phyloP scores from a whole-genome alignment of 2,888 invertebrate genomes.

The Eupeodes luniger region DNA sequence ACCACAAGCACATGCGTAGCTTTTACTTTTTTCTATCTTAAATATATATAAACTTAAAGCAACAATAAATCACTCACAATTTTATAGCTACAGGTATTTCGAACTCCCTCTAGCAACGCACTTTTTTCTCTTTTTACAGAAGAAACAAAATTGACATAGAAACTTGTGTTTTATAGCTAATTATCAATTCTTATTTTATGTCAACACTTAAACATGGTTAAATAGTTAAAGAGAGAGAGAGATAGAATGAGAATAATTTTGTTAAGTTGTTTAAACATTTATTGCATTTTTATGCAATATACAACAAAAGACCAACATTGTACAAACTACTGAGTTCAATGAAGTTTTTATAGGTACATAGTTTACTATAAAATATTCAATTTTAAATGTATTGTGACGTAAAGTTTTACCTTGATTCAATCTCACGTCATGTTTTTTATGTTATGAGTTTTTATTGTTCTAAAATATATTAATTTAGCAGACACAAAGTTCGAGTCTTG shows the following conservation, averaged over 20 bases:
- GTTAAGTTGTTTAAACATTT: conserved; percentile 57
- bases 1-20: background rate
- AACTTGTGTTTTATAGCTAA: background rate
- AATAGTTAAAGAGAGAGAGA: background rate
- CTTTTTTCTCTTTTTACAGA: conserved; percentile 5
- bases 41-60: background rate
- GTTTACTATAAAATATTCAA: conserved; percentile 22
- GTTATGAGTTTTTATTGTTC: conserved; percentile 38
- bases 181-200: conserved; percentile 40
- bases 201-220: conserved; percentile 41
- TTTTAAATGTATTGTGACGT: conserved; percentile 57
- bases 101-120: conserved; percentile 31
- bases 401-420: conserved; percentile 53
- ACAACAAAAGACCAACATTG: conserved; percentile 37
- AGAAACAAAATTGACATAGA: background rate
- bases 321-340: conserved; percentile 24
- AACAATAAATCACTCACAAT: conserved; percentile 70
- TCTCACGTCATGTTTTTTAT: conserved; percentile 28
- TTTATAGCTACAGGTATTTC: conserved; percentile 12
- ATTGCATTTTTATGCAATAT: conserved; percentile 44
- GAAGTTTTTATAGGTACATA: conserved; percentile 3
- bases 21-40: background rate
- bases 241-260: conserved; percentile 29
- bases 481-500: conserved; percentile 17
- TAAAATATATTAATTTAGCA: conserved; percentile 5